Base-by-base conservation (phyloP, 2,797 vertebrate species). In the Galago senegalensis region DNA sequence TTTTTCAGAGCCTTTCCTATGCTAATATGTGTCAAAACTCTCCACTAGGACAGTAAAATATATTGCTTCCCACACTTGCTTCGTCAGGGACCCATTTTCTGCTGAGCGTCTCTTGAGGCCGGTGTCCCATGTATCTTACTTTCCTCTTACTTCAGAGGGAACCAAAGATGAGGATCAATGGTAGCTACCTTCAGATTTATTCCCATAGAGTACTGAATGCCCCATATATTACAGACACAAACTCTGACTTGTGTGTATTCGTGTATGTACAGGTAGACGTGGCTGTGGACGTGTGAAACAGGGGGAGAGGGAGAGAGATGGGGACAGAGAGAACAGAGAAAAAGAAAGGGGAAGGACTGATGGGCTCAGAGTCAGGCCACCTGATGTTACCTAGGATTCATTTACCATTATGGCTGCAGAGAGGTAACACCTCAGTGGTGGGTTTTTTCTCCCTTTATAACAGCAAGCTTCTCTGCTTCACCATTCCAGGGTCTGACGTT, bases 61-160 rank as follows among this genome's bases (percentile, higher is more conserved):
- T 70, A 69, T 87, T 87, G 49, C 69, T 92, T 88, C 75, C 73
- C 72, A 90, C 80, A 91, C n/a, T 79, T 81, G 72, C 27, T 93
- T 86, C 83, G 27, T 67, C 46, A 96, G 81, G 56, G 25, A 92
- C 63, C 61, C 16, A 34, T 80, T 87, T 82, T 72, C 61, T 79
- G 23, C 6, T 7, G 43, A 53, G 13, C n/a, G 49, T 86, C 65
- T 91, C 84, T 79, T 31, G 70, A 79, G 56, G n/a, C 13, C 65
- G 40, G 12, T 23, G 65, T 53, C 86, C 23, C 11, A 20, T 23
- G 9, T 4, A 49, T 95, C 65, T 31, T 20, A 6, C 8, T 76
- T 91, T 3, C 31, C 37, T 65, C 49, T 93, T 87, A 49, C 34
- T 81, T 94, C 83, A 56, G 23, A 23, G 9, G 18, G 17, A 96